Evolutionary conservation across 2,797 vertebrate genomes (phyloP).

Genomic region (Masticophis lateralis): DNA sequence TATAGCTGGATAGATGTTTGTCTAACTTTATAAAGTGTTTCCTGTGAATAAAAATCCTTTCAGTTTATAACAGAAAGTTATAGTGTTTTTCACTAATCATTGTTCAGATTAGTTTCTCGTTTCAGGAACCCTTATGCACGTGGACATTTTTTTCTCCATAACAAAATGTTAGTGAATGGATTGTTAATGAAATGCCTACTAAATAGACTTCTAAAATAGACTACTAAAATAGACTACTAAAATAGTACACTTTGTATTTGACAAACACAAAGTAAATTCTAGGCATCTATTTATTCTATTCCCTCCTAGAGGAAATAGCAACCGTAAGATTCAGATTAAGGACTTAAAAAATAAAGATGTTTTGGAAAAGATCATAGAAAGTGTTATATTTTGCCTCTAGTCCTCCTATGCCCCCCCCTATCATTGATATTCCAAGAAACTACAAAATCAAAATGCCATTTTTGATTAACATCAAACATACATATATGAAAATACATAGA

Average conservation of each 20-base stretch:
- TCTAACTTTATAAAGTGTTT: not conserved
- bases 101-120: not conserved
- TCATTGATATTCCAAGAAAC: not conserved
- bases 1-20: not conserved
- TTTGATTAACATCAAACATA: not conserved
- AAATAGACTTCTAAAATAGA: not conserved
- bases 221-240: not conserved
- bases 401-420: not conserved
- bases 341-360: not conserved
- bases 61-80: not conserved
- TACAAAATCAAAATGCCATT: not conserved
- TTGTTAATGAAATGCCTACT: not conserved
- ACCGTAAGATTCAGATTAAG: not conserved
- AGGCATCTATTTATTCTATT: not conserved
- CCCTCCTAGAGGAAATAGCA: not conserved
- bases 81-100: not conserved
- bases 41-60: not conserved
- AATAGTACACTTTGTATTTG: too few species aligned
- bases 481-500: not conserved
- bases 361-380: not conserved
- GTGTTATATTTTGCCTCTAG: not conserved
- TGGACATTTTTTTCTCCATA: not conserved
- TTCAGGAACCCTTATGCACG: not conserved
- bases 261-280: not conserved
- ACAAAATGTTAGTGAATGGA: not conserved